phyloP scores from a whole-genome alignment of 2,888 invertebrate genomes.

The Sphinx pinastri region DNA sequence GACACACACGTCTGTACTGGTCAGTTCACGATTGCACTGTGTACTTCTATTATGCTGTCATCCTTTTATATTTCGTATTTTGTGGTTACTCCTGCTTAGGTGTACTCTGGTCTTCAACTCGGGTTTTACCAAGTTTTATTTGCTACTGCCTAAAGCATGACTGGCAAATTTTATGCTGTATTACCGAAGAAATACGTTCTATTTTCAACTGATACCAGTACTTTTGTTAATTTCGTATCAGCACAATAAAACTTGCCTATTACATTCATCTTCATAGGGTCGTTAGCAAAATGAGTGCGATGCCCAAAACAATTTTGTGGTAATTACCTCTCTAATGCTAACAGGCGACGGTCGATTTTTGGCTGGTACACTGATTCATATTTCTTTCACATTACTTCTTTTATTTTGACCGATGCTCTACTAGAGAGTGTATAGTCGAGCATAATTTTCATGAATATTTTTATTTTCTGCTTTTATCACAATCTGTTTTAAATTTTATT shows the following conservation, averaged over 20 bases:
- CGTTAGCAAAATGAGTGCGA: constrained; percentile 48
- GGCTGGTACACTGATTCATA: constrained; percentile 34
- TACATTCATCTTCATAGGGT: constrained; percentile 54
- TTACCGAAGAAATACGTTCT: constrained; percentile 31
- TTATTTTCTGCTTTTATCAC: constrained; percentile 16
- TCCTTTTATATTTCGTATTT: constrained; percentile 68
- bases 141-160: constrained; percentile 33
- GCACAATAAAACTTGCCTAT: constrained; percentile 41
- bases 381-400: constrained; percentile 32
- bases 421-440: constrained; percentile 33
- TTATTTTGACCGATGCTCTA: constrained; percentile 39
- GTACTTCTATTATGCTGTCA: constrained; percentile 50
- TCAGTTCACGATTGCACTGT: constrained; percentile 49
- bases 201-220: constrained; percentile 36
- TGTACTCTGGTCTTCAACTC: constrained; percentile 51
- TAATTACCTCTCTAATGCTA: constrained; percentile 36
- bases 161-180: constrained; percentile 31
- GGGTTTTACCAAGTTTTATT: constrained; percentile 33
- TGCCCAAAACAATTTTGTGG: constrained; percentile 30
- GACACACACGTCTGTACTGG: constrained; percentile 49
- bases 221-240: constrained; percentile 29
- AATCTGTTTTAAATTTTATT: constrained; percentile 1
- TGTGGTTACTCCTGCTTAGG: constrained; percentile 63
- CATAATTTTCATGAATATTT: constrained; percentile 19
- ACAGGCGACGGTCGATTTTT: constrained; percentile 40